Percentiles rank a stretch among this genome's conserved stretches.
Conservation (phyloP, 2,888 invertebrate species). For the Drosophila testacea region DNA sequence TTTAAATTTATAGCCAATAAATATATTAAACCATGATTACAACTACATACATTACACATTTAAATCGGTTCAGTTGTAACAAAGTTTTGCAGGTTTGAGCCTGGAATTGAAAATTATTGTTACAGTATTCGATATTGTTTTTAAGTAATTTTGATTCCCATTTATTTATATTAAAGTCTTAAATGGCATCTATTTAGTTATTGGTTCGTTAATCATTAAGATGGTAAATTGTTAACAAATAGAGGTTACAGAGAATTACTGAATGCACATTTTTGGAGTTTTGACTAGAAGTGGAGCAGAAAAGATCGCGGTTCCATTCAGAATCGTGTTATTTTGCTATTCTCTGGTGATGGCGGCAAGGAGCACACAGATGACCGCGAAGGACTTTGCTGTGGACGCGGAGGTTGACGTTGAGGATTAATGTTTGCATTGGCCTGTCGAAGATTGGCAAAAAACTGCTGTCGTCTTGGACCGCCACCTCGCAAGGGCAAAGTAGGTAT, state of each 20-base stretch:
- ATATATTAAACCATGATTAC: no score
- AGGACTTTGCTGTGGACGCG: constrained; percentile 78
- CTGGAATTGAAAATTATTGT: no score
- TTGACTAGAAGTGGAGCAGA: constrained; percentile 67
- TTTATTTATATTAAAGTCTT: constrained; percentile 37
- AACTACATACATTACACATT: no score
- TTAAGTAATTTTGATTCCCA: constrained; percentile 10
- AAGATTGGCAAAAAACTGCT: constrained; percentile 84
- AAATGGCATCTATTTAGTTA: constrained; percentile 33
- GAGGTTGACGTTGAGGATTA: constrained; percentile 81
- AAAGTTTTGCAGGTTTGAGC: no score
- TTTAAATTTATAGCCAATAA: no score
- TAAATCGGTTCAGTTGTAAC: no score
- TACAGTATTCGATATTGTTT: no score
- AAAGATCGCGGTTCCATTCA: constrained; percentile 52
- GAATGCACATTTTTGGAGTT: constrained; percentile 44
- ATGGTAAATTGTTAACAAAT: constrained; percentile 40
- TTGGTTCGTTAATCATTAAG: constrained; percentile 46
- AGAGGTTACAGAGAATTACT: constrained; percentile 23
- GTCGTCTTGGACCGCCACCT: constrained; percentile 83
- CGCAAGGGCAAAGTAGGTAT: constrained; percentile 85
- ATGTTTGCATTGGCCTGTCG: constrained; percentile 84
- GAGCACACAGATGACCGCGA: constrained; percentile 83
- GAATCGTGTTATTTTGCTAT: constrained; percentile 85
- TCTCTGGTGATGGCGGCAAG: constrained; percentile 82